These are phyloP conservation scores for Stenopsyche tienmushanensis DNA, from an alignment of 1,140 invertebrate genomes.

Conservation along the genomic window DNA sequence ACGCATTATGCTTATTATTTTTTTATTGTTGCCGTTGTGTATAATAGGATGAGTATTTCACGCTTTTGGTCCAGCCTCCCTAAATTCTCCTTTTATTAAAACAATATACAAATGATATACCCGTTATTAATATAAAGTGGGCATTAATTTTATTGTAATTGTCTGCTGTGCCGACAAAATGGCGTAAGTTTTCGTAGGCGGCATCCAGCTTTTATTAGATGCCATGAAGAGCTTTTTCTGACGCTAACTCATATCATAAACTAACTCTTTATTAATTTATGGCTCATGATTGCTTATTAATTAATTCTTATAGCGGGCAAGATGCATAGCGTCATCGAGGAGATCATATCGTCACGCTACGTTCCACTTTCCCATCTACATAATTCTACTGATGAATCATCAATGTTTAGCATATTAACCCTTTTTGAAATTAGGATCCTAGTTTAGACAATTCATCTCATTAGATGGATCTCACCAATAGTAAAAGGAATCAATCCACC, in stretches of 20 bases:
- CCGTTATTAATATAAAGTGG: constrained; percentile 9
- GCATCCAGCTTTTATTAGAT: neutral
- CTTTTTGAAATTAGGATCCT: too few relatives aligned
- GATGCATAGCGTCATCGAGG: constrained; percentile 11
- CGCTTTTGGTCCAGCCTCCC: neutral
- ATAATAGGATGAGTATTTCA: neutral
- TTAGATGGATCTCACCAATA: too few relatives aligned
- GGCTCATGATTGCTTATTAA: constrained; percentile 30
- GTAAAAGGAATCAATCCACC: too few relatives aligned
- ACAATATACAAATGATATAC: constrained; percentile 2
- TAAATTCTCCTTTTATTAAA: neutral
- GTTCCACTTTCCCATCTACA: neutral
- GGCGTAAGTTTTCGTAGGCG: neutral
- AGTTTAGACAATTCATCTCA: too few relatives aligned
- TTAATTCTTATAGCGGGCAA: constrained; percentile 18
- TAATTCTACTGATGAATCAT: neutral
- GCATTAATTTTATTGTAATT: constrained; percentile 11
- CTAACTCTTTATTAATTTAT: constrained; percentile 27
- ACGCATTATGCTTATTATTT: neutral
- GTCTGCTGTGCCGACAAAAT: neutral
- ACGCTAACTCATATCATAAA: neutral
- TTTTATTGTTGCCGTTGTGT: neutral
- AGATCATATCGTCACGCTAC: constrained; percentile 22
- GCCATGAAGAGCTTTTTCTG: neutral
- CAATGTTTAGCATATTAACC: neutral